Percentiles rank a stretch among this genome's conserved stretches.
Conservation (phyloP, 2,888 invertebrate species). For the Cheilosia soror region DNA sequence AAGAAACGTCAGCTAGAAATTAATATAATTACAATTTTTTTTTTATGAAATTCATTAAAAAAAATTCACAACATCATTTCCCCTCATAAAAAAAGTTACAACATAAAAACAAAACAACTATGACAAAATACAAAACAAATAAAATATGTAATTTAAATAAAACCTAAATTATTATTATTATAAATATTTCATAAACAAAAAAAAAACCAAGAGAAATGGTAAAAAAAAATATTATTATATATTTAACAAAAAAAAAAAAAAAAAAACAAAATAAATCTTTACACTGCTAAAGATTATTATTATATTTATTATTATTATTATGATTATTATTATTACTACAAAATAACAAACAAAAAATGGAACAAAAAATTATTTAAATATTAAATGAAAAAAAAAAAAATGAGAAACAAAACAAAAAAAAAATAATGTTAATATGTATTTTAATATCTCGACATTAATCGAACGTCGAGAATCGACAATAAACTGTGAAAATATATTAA, state of each 20-base stretch:
- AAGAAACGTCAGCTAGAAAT: constrained; percentile 15
- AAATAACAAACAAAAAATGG: constrained; percentile 59
- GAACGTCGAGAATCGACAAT: constrained; percentile 84
- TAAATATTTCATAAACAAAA: constrained; percentile 60
- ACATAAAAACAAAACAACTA: constrained; percentile 40
- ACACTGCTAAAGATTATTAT: constrained; percentile 71
- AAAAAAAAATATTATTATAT: constrained; percentile 66
- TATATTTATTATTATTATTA: constrained; percentile 51
- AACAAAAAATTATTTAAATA: constrained; percentile 65
- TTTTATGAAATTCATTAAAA: constrained; percentile 58
- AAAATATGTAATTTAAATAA: constrained; percentile 51
- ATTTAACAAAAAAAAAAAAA: constrained; percentile 78
- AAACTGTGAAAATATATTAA: constrained; percentile 83
- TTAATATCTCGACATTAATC: constrained; percentile 83
- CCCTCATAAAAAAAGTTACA: constrained; percentile 52
- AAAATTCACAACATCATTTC: constrained; percentile 46
- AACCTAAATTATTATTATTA: constrained; percentile 69
- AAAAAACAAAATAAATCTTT: constrained; percentile 73
- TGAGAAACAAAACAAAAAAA: constrained; percentile 73
- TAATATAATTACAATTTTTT: constrained; percentile 10
- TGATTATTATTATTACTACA: constrained; percentile 73
- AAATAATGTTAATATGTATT: constrained; percentile 79
- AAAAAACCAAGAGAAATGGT: constrained; percentile 20
- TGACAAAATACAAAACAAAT: constrained; percentile 27
- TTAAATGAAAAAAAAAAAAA: constrained; percentile 73